Evolutionary conservation across 2,797 vertebrate species (phyloP).

Genomic region (Acanthurus tractus): DNA sequence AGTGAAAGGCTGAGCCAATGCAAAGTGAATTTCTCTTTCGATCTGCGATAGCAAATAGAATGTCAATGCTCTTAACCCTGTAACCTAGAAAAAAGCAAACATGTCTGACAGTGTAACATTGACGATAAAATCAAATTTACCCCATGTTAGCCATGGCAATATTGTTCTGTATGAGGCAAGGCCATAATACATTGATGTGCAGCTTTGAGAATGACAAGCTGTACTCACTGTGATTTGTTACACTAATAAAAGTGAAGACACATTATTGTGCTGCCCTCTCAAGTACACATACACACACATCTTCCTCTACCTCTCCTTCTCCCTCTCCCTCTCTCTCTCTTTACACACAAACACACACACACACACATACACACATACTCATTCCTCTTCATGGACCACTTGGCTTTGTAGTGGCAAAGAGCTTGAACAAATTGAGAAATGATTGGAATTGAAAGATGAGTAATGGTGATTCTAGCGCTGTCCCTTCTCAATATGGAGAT

Average conservation of each 20-base stretch:
- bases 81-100: slow-evolving; percentile 66
- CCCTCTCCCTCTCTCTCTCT: neutral
- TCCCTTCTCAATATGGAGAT: slow-evolving; percentile 82
- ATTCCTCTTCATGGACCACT: slow-evolving; percentile 81
- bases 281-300: slow-evolving; percentile 63
- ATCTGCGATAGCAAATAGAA: slow-evolving; percentile 60
- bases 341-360: neutral
- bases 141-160: slow-evolving; percentile 79
- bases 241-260: slow-evolving; percentile 82
- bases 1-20: neutral
- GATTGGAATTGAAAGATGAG: slow-evolving; percentile 87
- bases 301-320: slow-evolving; percentile 26
- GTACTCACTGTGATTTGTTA: slow-evolving; percentile 84
- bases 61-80: slow-evolving; percentile 68
- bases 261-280: slow-evolving; percentile 75
- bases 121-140: slow-evolving; percentile 79
- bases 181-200: slow-evolving; percentile 78
- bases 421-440: slow-evolving; percentile 86
- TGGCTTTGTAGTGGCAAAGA: slow-evolving; percentile 81
- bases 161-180: slow-evolving; percentile 68
- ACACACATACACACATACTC: slow-evolving; percentile 40
- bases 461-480: slow-evolving; percentile 80
- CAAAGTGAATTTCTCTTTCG: slow-evolving; percentile 43
- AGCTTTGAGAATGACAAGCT: slow-evolving; percentile 80
- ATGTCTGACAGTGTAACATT: slow-evolving; percentile 68